phyloP scores from a whole-genome alignment of 2,113 vertebrate species.

The Diglossa brunneiventris region DNA sequence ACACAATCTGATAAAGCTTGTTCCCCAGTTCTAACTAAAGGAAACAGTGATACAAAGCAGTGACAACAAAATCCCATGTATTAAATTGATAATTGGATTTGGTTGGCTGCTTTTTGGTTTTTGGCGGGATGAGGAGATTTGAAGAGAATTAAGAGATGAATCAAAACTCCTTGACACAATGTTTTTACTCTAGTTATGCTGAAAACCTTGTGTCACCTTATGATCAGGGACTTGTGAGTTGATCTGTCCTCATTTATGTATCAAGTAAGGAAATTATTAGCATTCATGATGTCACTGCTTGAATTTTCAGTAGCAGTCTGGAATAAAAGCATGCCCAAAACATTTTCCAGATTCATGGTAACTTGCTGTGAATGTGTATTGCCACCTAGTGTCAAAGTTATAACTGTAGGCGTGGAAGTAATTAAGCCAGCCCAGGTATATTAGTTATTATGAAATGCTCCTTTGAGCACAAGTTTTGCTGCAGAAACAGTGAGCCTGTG shows the following conservation, averaged over 20 bases:
- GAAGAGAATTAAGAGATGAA: neutral
- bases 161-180: neutral
- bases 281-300: constrained; percentile 48
- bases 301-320: constrained; percentile 1
- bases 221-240: constrained; percentile 59
- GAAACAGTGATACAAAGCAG: neutral
- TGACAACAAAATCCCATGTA: constrained; percentile 30
- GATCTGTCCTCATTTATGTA: constrained; percentile 41
- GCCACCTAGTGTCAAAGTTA: neutral
- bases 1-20: constrained; percentile 14
- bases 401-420: neutral
- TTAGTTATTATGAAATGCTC: neutral
- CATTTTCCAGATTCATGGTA: neutral
- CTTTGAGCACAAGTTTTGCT: neutral
- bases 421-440: neutral
- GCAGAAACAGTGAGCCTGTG: neutral
- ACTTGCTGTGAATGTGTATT: neutral
- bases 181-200: constrained; percentile 24
- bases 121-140: neutral
- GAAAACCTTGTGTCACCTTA: constrained; percentile 41
- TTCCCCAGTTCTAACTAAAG: neutral
- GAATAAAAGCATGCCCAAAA: neutral
- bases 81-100: neutral
- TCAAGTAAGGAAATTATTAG: constrained; percentile 74
- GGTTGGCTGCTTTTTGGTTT: neutral